Conservation (phyloP, 2,797 vertebrate genomes). For the Petrocephalus sullivani region DNA sequence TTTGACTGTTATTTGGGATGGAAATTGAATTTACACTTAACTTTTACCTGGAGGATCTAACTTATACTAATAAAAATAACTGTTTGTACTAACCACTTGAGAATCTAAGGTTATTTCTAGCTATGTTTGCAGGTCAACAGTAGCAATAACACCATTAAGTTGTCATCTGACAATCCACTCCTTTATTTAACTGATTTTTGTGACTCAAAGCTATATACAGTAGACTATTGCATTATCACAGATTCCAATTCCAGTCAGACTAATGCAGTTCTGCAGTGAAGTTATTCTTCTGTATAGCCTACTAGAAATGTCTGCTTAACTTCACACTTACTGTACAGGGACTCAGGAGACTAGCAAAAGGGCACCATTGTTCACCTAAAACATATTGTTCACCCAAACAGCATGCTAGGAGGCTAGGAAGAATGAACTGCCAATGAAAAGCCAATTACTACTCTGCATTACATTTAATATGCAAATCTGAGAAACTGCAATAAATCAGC, state of each 20-base stretch:
- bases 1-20: background rate
- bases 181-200: background rate
- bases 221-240: background rate
- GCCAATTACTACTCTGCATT: background rate
- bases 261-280: background rate
- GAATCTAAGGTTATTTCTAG: background rate
- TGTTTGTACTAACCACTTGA: background rate
- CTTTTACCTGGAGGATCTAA: background rate
- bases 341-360: background rate
- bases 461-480: background rate
- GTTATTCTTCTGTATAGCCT: background rate
- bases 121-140: background rate
- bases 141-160: background rate
- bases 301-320: background rate
- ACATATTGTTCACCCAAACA: background rate
- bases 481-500: background rate
- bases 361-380: background rate
- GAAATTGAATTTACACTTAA: background rate
- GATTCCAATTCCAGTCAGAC: background rate
- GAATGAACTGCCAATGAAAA: background rate
- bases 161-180: background rate
- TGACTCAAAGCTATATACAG: background rate
- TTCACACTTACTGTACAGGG: background rate
- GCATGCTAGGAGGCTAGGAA: background rate
- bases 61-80: background rate